Evolutionary conservation across 2,113 vertebrate genomes (phyloP).

Genomic region (Dolichallabes microphthalmus): DNA sequence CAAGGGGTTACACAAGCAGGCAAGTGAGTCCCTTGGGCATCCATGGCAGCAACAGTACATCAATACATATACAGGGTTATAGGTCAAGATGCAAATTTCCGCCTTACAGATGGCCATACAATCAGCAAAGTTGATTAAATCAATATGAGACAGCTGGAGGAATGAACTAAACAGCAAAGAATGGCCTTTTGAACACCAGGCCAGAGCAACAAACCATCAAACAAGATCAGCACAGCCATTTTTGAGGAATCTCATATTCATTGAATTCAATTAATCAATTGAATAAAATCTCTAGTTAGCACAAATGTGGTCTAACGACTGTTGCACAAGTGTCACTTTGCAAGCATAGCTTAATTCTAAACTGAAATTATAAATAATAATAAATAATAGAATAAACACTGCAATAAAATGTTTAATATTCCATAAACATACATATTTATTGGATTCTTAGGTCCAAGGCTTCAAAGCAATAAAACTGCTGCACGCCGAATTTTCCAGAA

Average conservation of each 20-base stretch:
- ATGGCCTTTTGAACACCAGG: not conserved
- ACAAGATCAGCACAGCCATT: not conserved
- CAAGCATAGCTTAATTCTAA: not conserved
- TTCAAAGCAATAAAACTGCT: not conserved
- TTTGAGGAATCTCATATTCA: not conserved
- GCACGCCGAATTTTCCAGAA: not conserved
- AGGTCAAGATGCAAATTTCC: constrained; percentile 41
- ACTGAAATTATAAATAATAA: not conserved
- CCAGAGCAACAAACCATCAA: not conserved
- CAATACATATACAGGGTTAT: constrained; percentile 28
- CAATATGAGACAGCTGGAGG: not conserved
- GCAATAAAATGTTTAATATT: not conserved
- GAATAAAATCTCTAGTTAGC: no score
- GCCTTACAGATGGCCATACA: constrained; percentile 26
- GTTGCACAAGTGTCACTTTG: no score
- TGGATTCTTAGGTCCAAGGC: not conserved
- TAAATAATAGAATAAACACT: not conserved
- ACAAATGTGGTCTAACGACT: not conserved
- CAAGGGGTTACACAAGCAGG: constrained; percentile 39
- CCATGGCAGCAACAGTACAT: not conserved
- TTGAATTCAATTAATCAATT: not conserved
- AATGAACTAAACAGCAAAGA: not conserved
- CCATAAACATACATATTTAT: not conserved
- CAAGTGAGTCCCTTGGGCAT: constrained; percentile 34
- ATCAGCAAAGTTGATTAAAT: constrained; percentile 37